A percentile compares a stretch with the other conserved stretches of the same genome.
Conservation (phyloP, 2,888 invertebrate genomes). For the Punctoribates punctum region DNA sequence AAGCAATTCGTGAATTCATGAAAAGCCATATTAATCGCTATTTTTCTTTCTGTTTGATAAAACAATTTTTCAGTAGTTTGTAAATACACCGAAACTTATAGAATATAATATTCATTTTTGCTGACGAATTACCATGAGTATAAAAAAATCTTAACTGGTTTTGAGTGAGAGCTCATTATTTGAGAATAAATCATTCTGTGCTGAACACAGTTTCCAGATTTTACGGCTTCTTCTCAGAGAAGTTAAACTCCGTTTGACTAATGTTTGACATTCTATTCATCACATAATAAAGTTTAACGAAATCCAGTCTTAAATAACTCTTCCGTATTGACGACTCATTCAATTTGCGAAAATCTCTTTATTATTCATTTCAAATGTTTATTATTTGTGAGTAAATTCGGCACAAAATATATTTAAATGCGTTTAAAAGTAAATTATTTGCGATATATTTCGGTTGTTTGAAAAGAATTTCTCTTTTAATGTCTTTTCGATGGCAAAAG, state of each 20-base stretch:
- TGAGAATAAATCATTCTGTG: background rate
- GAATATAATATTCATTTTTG: too few species aligned
- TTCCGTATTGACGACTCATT: constrained; percentile 4
- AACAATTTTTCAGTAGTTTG: too few species aligned
- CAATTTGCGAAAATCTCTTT: background rate
- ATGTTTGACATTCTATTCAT: constrained; percentile 3
- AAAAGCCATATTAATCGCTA: too few species aligned
- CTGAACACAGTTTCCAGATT: background rate
- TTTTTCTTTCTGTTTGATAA: too few species aligned
- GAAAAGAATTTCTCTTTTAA: too few species aligned
- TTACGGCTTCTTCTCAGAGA: constrained; percentile 10
- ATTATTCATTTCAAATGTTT: too few species aligned
- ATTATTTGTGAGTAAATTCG: too few species aligned
- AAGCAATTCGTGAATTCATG: too few species aligned
- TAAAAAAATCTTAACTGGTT: background rate
- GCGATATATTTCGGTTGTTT: too few species aligned
- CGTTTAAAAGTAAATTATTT: too few species aligned
- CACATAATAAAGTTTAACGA: constrained; percentile 1
- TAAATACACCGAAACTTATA: too few species aligned
- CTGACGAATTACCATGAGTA: background rate
- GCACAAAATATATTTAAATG: too few species aligned
- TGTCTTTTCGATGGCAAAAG: background rate
- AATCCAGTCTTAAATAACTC: constrained; percentile 4
- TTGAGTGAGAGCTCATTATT: background rate
- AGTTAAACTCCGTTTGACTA: background rate